A percentile compares a stretch with the other conserved stretches of the same genome.
These are phyloP conservation scores for Epizoanthus rinbou DNA, from an alignment of 92 coral and sea anemone species.

Conservation along the genomic window DNA sequence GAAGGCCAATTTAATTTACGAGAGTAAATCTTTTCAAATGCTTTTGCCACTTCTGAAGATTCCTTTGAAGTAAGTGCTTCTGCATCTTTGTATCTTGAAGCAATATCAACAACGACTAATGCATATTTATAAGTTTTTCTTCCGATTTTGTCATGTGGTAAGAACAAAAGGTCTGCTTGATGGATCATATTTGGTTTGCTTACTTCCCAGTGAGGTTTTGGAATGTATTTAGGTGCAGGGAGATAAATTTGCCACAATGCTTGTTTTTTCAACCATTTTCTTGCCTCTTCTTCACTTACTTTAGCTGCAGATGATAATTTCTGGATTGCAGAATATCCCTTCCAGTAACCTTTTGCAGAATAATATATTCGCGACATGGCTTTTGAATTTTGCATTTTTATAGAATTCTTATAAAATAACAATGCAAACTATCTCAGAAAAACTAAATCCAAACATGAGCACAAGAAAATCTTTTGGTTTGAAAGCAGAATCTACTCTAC, in stretches of 20 bases:
- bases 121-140: too few species aligned
- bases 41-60: too few species aligned
- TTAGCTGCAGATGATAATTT: slow-evolving; percentile 10
- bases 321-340: neutral
- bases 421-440: slow-evolving; percentile 21
- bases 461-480: neutral
- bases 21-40: too few species aligned
- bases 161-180: too few species aligned
- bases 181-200: neutral
- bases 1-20: too few species aligned
- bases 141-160: too few species aligned
- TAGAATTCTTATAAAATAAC: neutral
- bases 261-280: too few species aligned
- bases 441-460: slow-evolving; percentile 10
- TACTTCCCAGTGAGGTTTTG: slow-evolving; percentile 3
- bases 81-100: too few species aligned
- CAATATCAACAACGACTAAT: too few species aligned
- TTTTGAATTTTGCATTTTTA: slow-evolving; percentile 18
- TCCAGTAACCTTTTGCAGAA: slow-evolving; percentile 15
- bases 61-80: too few species aligned
- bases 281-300: slow-evolving; percentile 4
- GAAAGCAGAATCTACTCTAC: neutral
- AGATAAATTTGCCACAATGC: too few species aligned
- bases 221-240: too few species aligned
- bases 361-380: slow-evolving; percentile 18